Conservation (phyloP, 2,797 vertebrate genomes). For the Hemibagrus guttatus region DNA sequence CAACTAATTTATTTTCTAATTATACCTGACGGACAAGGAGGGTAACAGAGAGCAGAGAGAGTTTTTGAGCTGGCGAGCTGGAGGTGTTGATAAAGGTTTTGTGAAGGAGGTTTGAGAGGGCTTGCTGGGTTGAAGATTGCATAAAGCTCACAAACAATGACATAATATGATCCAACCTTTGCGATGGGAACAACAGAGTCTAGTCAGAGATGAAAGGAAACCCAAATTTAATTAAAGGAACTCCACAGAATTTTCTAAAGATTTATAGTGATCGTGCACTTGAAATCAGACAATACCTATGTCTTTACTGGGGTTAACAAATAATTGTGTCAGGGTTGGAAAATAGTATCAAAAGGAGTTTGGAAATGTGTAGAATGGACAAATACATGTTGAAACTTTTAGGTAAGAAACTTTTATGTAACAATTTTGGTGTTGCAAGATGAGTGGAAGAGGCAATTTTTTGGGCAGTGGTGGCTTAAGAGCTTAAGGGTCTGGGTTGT, state of each 20-base stretch:
- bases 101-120: slow-evolving; percentile 27
- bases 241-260: background rate
- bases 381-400: background rate
- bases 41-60: slow-evolving; percentile 32
- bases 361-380: background rate
- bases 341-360: background rate
- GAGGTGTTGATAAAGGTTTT: slow-evolving; percentile 22
- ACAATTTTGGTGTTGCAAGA: too few relatives aligned
- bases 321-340: background rate
- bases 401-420: too few relatives aligned
- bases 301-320: background rate
- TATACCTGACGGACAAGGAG: slow-evolving; percentile 51
- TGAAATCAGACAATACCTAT: background rate
- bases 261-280: background rate
- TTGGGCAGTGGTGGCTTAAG: too few relatives aligned
- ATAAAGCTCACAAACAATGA: slow-evolving; percentile 31
- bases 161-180: slow-evolving; percentile 15
- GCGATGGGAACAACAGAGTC: background rate
- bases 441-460: too few relatives aligned
- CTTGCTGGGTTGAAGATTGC: slow-evolving; percentile 34
- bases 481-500: too few relatives aligned
- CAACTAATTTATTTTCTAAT: slow-evolving; percentile 60
- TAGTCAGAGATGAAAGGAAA: background rate
- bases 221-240: slow-evolving; percentile 10
- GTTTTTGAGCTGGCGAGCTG: background rate